Evolutionary conservation across 2,113 vertebrate genomes (phyloP), one percentile per base, ranked within the genome.

Genomic region (Platichthys flesus): DNA sequence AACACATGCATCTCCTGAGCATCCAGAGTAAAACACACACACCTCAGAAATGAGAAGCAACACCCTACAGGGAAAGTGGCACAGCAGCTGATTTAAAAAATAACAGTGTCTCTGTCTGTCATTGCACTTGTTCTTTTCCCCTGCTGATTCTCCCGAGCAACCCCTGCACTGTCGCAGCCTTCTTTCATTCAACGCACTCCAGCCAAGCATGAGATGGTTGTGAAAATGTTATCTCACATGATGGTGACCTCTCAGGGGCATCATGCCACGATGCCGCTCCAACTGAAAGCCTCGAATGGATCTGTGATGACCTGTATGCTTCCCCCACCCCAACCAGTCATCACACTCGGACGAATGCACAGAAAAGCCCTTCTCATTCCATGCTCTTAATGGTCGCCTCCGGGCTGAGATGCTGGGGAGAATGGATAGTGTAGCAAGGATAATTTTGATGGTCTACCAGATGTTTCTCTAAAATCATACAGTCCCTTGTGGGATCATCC

Each of bases 181-280:
- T 51, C 37, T 70, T 59, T 51, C 58, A 59, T 65, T 60, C 37
- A 72, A 63, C 74, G 62, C 42, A 16, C 16, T 49, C 60, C 72
- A 86, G 62, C 76, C 85, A 73, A 80, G 81, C 89, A 79, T 90
- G 89, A 79, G 63, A 86, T 79, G 58, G 56, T 67, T 84, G 65
- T 69, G 45, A 87, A 89, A 88, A 89, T 91, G 87, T 88, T 92
- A 83, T 88, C 82, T 84, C 85, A 76, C 69, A 40, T 63, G 57
- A 59, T 52, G 61, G 57, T 80, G 79, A 85, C 66, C 78, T 89
- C 84, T 89, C 23, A 65, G 71, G 54, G 71, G 77, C 84, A 82
- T 79, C 35, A 52, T 68, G 82, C 88, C 79, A 81, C 64, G 79
- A 55, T 61, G 58, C 80, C 67, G 45, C 54, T 71, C 28, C 9